phyloP scores from a whole-genome alignment of 2,888 invertebrate species.

The Cataglyphis cursor region DNA sequence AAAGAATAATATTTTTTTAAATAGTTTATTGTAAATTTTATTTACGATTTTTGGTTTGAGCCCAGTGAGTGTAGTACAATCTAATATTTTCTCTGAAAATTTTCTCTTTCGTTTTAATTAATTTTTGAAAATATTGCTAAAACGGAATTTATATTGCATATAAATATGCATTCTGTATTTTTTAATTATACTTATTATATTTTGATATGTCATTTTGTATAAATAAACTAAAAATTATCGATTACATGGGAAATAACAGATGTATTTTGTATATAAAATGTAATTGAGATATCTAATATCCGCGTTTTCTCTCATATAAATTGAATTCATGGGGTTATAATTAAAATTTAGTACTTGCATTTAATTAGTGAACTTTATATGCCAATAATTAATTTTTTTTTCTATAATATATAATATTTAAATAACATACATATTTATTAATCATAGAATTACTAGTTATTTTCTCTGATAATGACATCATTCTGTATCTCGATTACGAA shows the following conservation, averaged over 20 bases:
- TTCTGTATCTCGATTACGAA: neutral
- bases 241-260: neutral
- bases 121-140: neutral
- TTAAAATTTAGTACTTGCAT: neutral
- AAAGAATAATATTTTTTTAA: neutral
- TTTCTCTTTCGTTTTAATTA: neutral
- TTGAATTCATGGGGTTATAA: neutral
- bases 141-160: neutral
- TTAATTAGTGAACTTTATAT: neutral
- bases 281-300: neutral
- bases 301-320: neutral
- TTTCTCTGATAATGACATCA: neutral
- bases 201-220: neutral
- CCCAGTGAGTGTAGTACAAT: neutral
- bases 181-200: constrained; percentile 3
- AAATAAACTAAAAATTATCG: neutral
- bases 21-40: neutral
- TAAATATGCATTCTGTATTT: neutral
- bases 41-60: neutral
- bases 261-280: neutral
- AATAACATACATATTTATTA: constrained; percentile 20
- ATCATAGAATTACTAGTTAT: neutral
- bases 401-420: constrained; percentile 9
- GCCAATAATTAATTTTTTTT: neutral
- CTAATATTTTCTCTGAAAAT: neutral